These are phyloP conservation scores for Botia almorhae DNA, from an alignment of 2,797 vertebrate genomes.

Conservation along the genomic window DNA sequence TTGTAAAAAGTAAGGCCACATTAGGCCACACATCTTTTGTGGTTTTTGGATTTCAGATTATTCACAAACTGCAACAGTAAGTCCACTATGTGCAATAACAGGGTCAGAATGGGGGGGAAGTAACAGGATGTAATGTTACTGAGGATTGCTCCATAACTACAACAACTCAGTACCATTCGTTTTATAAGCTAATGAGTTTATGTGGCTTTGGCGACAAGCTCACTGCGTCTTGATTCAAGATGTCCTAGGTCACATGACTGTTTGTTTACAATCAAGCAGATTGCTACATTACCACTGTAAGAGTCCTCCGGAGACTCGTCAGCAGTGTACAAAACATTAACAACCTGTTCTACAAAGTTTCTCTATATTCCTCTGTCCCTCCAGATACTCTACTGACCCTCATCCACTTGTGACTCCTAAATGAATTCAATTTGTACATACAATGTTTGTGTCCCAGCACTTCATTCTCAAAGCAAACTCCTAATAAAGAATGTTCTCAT, in stretches of 20 bases:
- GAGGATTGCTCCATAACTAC: slow-evolving; percentile 13
- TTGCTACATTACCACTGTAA: slow-evolving; percentile 4
- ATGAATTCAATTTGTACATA: slow-evolving; percentile 28
- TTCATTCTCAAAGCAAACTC: slow-evolving; percentile 45
- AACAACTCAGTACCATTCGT: not conserved
- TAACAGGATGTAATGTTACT: slow-evolving; percentile 13
- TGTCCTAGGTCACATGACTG: slow-evolving; percentile 20
- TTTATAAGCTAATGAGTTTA: slow-evolving; percentile 1
- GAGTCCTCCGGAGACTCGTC: not conserved
- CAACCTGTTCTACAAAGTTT: not conserved
- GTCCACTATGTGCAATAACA: not conserved
- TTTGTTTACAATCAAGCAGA: slow-evolving; percentile 9
- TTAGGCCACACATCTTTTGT: not conserved
- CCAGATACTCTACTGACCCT: not conserved
- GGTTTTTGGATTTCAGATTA: not conserved
- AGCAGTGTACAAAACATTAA: slow-evolving; percentile 2
- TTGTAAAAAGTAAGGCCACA: not conserved
- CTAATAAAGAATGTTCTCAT: slow-evolving; percentile 22
- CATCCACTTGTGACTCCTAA: not conserved
- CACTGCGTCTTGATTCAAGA: slow-evolving; percentile 3
- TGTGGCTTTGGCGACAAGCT: not conserved
- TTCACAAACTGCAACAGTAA: not conserved
- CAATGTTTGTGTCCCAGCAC: slow-evolving; percentile 28
- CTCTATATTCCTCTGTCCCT: not conserved
- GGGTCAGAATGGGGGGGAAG: not conserved